Base-by-base conservation (phyloP, 2,113 vertebrate genomes). In the Ranitomeya variabilis region DNA sequence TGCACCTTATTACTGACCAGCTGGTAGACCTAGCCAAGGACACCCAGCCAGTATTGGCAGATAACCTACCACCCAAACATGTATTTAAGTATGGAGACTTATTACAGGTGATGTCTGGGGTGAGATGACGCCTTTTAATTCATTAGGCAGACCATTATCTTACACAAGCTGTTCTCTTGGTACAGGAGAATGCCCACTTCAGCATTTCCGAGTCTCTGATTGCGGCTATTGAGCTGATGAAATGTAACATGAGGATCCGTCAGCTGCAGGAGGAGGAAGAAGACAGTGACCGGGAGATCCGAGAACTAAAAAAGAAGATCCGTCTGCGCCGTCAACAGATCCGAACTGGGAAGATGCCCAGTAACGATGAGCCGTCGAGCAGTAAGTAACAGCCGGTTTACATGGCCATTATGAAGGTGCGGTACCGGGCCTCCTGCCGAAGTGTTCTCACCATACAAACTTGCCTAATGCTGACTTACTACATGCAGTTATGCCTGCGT, bases 201-300 rank as follows among this genome's bases (percentile, higher is more conserved):
- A 99, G 98, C 91, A 99, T 99, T 91, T 99, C 97, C 0, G 98
- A 99, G 93, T 99, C 98, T 0, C 94, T 99, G 10, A 99, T 99
- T 0, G 97, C 98, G 1, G 98, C 98, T 91, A 99, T 99, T 9
- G 98, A 99, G 92, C 95, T 99, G 81, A 99, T 99, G 98, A 99
- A 99, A 89, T 99, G 96, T 92, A 99, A 99, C 92, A 94, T 99
- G 96, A 95, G 96, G 92, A 95, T 91, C 86, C 94, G 95, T 66
- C 94, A 93, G 81, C 93, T 95, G 82, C 96, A 97, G 59, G 96
- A 95, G 71, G 97, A 97, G 85, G 97, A 97, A 4, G 93, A 95
- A 4, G 96, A 94, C 16, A 99, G 97, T 0, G 98, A 99, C 92
- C 93, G 91, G 57, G 98, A 99, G 93, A 99, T 99, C 90, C 97